A percentile compares a stretch with the other conserved stretches of the same genome.
Conservation (phyloP, 92 coral and sea anemone genomes). For the Paragorgia papillata region DNA sequence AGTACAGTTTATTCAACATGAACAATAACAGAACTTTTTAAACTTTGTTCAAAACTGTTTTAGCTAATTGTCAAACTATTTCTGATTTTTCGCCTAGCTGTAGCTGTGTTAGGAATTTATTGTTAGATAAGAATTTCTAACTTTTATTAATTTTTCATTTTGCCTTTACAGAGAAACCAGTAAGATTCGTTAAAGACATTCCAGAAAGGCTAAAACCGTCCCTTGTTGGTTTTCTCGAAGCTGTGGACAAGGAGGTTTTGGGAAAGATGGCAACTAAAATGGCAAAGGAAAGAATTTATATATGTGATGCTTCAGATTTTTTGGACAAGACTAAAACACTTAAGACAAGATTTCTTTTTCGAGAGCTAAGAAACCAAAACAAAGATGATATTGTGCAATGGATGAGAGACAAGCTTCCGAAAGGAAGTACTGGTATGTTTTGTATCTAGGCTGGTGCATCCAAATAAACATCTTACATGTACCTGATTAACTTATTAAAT, state of each 20-base stretch:
- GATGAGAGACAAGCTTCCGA: constrained; percentile 57
- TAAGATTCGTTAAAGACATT: constrained; percentile 16
- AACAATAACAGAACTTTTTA: too few relatives aligned
- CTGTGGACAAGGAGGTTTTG: background rate
- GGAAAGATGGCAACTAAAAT: constrained; percentile 3
- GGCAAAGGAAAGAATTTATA: background rate
- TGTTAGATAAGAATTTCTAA: too few relatives aligned
- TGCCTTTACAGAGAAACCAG: background rate
- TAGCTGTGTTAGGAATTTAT: too few relatives aligned
- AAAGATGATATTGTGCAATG: constrained; percentile 16
- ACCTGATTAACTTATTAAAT: too few relatives aligned
- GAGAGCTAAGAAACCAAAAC: constrained; percentile 14
- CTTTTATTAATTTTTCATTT: too few relatives aligned
- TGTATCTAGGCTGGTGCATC: too few relatives aligned
- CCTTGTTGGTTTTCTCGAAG: background rate
- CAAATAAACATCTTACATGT: too few relatives aligned
- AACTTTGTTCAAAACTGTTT: too few relatives aligned
- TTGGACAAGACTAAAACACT: background rate
- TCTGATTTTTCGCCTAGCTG: too few relatives aligned
- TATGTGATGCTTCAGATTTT: background rate
- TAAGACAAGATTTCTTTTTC: constrained; percentile 56
- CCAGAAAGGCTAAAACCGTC: background rate
- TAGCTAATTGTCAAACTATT: too few relatives aligned
- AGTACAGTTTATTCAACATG: too few relatives aligned
- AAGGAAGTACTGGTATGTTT: constrained; percentile 54